Evolutionary conservation across 2,113 vertebrate species (phyloP), one percentile per base, ranked within the genome.

Genomic region (Ammodytes marinus): DNA sequence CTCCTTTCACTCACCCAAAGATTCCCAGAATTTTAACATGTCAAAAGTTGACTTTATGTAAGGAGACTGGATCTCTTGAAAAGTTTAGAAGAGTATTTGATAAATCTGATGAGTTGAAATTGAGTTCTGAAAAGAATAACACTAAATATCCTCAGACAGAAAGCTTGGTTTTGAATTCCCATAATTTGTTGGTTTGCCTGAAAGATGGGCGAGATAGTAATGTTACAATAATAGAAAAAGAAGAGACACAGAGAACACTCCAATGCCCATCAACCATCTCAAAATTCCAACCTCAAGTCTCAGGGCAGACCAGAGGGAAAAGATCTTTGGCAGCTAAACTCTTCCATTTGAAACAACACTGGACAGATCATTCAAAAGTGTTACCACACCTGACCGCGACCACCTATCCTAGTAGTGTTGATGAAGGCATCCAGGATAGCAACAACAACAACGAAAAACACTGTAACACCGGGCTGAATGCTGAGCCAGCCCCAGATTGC

Each of bases 241-340:
- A 64, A 1, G 40, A 77, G 47, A 52, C 7, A 5, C 15, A 19
- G 35, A 49, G 35, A 1, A 45, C 4, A 39, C n/a, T 47, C 42
- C 64, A 77, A 74, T 92, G 66, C 77, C 85, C 73, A 67, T 6
- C 84, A 73, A 53, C 74, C 1, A 46, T 88, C 55, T 83, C 90
- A 45, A 66, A 86, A 37, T 10, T 90, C 59, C 91, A 91, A 80
- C 59, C 68, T 27, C 27, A 27, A 59, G 81, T 77, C 15, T 55
- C 49, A 2, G 37, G 19, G 52, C 49, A 52, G 72, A 83, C 39
- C 55, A 76, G 35, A 77, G 87, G 61, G 47, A 89, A 87, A 74
- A 88, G 72, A 35, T 97, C 97, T 14, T 89, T 98, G 27, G 95
- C 97, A 53, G 93, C 95, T 60, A 99, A 98, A 93, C 93, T 99